Percentiles rank a stretch among this genome's conserved stretches.
These are phyloP conservation scores for Gari tellinella DNA, from an alignment of 2,888 invertebrate species.

Conservation along the genomic window DNA sequence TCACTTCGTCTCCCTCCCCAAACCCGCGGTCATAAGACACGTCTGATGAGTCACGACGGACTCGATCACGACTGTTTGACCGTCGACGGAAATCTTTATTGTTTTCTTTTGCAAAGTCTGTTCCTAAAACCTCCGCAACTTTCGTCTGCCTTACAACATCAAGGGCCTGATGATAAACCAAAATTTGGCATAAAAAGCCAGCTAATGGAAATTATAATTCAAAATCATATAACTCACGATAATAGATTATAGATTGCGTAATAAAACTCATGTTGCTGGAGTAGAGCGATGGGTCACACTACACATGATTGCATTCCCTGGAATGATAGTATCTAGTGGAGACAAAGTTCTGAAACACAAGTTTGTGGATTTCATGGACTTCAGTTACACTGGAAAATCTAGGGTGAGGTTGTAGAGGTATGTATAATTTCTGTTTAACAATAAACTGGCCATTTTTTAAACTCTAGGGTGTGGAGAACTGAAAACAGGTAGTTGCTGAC, in stretches of 20 bases:
- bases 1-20: slow-evolving; percentile 90
- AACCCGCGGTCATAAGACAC: slow-evolving; percentile 87
- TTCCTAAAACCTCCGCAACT: slow-evolving; percentile 90
- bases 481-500: no score
- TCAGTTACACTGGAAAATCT: no score
- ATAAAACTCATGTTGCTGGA: slow-evolving; percentile 9
- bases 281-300: slow-evolving; percentile 53
- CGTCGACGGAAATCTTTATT: slow-evolving; percentile 81
- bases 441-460: no score
- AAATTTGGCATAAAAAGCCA: slow-evolving; percentile 63
- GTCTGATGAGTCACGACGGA: slow-evolving; percentile 87
- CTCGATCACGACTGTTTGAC: slow-evolving; percentile 86
- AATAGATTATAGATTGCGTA: background rate
- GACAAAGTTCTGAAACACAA: no score
- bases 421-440: no score
- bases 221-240: slow-evolving; percentile 1
- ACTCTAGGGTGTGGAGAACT: no score
- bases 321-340: no score
- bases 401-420: no score
- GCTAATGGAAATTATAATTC: slow-evolving; percentile 32
- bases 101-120: slow-evolving; percentile 84
- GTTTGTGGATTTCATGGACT: no score
- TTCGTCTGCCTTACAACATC: slow-evolving; percentile 97
- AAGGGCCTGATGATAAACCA: slow-evolving; percentile 88
- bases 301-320: no score